These are phyloP conservation scores for Perccottus glenii DNA, from an alignment of 2,113 vertebrate genomes.

Conservation along the genomic window DNA sequence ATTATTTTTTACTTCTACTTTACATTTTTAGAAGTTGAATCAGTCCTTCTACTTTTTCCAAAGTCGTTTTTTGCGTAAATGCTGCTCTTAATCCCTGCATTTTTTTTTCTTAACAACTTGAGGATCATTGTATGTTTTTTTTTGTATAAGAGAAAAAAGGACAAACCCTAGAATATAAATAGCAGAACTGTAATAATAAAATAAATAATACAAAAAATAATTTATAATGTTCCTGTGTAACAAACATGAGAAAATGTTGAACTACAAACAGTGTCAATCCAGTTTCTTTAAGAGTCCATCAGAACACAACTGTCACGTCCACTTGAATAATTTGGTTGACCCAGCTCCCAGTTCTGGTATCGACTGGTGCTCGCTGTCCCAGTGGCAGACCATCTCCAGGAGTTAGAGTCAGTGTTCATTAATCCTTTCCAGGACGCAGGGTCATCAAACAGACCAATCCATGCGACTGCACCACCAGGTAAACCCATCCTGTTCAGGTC, in stretches of 20 bases:
- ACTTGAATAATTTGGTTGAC: neutral
- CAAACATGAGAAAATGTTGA: neutral
- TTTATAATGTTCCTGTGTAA: neutral
- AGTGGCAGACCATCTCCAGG: neutral
- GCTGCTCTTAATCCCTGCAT: no score
- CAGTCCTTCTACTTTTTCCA: no score
- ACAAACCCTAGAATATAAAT: no score
- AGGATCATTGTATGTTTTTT: no score
- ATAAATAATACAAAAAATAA: no score
- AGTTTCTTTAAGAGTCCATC: neutral
- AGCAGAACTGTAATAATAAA: no score
- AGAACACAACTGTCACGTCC: neutral
- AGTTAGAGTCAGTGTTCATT: neutral
- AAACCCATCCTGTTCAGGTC: neutral
- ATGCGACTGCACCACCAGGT: neutral
- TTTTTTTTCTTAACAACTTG: no score
- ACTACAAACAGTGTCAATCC: neutral
- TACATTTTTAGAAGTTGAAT: no score
- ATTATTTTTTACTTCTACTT: no score
- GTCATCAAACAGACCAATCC: neutral
- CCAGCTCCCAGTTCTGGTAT: neutral
- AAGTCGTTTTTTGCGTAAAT: no score
- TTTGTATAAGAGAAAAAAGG: no score
- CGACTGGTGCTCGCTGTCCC: neutral
- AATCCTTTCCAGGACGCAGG: neutral